Conservation (phyloP, 2,113 vertebrate species). For the Tinamus guttatus region DNA sequence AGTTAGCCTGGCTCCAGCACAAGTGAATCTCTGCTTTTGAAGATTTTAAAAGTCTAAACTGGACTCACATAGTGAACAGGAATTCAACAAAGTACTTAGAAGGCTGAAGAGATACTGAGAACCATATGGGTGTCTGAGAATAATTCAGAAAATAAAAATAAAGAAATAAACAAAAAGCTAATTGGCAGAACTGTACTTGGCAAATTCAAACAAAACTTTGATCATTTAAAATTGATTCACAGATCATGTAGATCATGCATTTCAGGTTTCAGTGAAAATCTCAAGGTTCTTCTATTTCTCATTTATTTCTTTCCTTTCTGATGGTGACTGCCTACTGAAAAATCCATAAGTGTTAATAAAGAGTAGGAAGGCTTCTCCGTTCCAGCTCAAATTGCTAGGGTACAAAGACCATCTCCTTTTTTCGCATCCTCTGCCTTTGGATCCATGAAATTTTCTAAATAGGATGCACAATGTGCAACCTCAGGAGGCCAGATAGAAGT, state of each 20-base stretch:
- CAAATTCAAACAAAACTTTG: background rate
- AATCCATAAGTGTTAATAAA: background rate
- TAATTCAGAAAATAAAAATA: background rate
- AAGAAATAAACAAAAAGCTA: background rate
- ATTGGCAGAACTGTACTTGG: background rate
- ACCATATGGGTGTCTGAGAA: background rate
- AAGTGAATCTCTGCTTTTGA: background rate
- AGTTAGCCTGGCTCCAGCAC: background rate
- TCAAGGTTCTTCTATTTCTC: background rate
- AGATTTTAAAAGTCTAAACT: background rate
- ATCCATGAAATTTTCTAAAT: background rate
- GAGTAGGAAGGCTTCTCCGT: background rate
- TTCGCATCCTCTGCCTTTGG: background rate
- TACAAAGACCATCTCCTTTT: background rate
- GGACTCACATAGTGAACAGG: background rate
- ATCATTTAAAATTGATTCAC: background rate
- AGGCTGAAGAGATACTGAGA: background rate
- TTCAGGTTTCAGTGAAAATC: background rate
- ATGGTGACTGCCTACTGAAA: background rate
- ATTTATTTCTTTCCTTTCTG: background rate
- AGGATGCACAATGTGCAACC: accelerated
- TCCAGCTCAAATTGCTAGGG: background rate
- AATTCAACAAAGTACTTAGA: background rate
- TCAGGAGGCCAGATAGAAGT: background rate
- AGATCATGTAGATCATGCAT: background rate